Conservation (phyloP, 1,140 invertebrate genomes). For the Danaus melanippus region DNA sequence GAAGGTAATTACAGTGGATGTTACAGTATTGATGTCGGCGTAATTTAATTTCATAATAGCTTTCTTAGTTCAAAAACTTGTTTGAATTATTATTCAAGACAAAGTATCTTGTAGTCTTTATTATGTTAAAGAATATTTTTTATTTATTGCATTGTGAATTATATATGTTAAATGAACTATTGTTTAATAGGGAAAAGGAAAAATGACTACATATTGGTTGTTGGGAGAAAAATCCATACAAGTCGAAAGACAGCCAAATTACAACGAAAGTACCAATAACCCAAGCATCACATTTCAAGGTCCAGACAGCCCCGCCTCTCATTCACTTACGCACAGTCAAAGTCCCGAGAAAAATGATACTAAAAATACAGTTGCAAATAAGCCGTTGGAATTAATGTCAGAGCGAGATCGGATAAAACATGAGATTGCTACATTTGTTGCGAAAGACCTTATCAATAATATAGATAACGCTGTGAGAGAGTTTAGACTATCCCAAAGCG, state of each 20-base stretch:
- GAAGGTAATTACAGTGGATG: slow-evolving; percentile 78
- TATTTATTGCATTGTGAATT: not conserved
- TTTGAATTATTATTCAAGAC: not conserved
- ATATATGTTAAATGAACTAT: slow-evolving; percentile 9
- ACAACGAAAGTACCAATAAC: slow-evolving; percentile 39
- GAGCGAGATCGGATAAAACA: slow-evolving; percentile 64
- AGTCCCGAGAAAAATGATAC: slow-evolving; percentile 50
- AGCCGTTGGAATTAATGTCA: slow-evolving; percentile 38
- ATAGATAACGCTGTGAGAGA: slow-evolving; percentile 59
- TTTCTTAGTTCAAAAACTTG: no score
- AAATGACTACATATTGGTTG: slow-evolving; percentile 92
- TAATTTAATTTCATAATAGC: no score
- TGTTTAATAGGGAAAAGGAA: slow-evolving; percentile 83
- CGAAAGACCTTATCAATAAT: slow-evolving; percentile 63
- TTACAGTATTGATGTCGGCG: no score
- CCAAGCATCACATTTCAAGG: slow-evolving; percentile 66
- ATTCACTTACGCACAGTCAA: slow-evolving; percentile 56
- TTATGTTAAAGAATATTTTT: not conserved
- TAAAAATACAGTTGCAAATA: slow-evolving; percentile 33
- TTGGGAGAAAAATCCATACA: slow-evolving; percentile 74
- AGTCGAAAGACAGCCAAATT: slow-evolving; percentile 19
- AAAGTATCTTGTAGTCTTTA: not conserved
- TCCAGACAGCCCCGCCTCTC: slow-evolving; percentile 58
- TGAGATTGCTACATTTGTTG: slow-evolving; percentile 64
- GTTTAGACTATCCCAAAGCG: slow-evolving; percentile 58